A percentile compares a stretch with the other conserved stretches of the same genome.
Conservation (phyloP, 2,113 vertebrate species). For the Lycaon pictus region DNA sequence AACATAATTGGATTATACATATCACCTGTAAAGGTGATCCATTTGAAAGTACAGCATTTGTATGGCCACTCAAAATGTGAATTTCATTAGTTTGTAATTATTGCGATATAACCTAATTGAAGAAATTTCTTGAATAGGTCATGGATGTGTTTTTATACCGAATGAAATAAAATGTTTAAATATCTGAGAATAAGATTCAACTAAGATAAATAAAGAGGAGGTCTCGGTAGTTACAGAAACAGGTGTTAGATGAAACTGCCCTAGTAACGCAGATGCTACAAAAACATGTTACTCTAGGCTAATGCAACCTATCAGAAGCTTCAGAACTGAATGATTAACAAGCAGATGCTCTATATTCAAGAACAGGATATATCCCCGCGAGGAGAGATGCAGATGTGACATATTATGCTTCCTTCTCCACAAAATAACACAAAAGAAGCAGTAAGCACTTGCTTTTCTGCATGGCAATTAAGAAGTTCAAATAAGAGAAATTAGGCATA, state of each 20-base stretch:
- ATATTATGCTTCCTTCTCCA: neutral
- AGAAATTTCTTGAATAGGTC: neutral
- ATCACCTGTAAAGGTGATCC: neutral
- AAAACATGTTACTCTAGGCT: neutral
- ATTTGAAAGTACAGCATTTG: neutral
- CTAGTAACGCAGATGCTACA: neutral
- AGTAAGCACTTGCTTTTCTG: neutral
- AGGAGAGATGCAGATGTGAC: neutral
- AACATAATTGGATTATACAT: neutral
- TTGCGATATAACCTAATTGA: neutral
- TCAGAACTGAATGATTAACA: neutral
- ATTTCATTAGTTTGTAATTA: slow-evolving; percentile 50
- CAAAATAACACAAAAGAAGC: neutral
- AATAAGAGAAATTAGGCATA: neutral
- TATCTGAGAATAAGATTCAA: neutral
- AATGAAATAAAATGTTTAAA: slow-evolving; percentile 49
- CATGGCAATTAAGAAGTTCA: neutral
- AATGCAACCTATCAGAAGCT: neutral
- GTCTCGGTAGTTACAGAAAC: neutral
- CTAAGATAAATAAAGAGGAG: slow-evolving; percentile 22
- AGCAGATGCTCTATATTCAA: neutral
- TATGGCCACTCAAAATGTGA: neutral
- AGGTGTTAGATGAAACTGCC: neutral
- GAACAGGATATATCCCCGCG: neutral
- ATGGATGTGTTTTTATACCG: neutral